phyloP scores from a whole-genome alignment of 2,888 invertebrate genomes.

The Archips crataeganus region DNA sequence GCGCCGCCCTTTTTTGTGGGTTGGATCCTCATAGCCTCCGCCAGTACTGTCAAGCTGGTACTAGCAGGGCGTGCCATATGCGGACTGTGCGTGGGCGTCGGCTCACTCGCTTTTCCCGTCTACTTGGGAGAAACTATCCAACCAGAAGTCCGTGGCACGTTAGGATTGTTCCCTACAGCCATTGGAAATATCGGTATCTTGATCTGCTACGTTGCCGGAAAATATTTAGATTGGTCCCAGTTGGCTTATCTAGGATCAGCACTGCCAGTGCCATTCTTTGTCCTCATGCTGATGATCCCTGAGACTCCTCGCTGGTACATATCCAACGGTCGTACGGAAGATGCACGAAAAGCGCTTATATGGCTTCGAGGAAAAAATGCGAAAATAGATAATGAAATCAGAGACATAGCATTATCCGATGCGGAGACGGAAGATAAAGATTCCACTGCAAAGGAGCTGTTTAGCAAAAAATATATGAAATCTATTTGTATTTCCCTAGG shows the following conservation, averaged over 20 bases:
- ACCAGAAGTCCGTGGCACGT: conserved; percentile 95
- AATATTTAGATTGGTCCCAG: conserved; percentile 92
- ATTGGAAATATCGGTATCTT: conserved; percentile 95
- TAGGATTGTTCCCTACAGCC: conserved; percentile 94
- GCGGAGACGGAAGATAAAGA: conserved; percentile 88
- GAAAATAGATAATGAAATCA: conserved; percentile 92
- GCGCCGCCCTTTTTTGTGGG: conserved; percentile 93
- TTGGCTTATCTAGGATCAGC: conserved; percentile 92
- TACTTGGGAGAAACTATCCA: conserved; percentile 97
- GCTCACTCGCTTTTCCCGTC: conserved; percentile 95
- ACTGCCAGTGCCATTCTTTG: conserved; percentile 91
- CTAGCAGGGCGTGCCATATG: conserved; percentile 92
- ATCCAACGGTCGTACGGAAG: conserved; percentile 90
- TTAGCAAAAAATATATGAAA: conserved; percentile 89
- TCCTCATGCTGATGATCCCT: conserved; percentile 94
- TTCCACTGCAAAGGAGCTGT: conserved; percentile 88
- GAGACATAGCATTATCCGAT: conserved; percentile 90
- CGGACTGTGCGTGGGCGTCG: conserved; percentile 95
- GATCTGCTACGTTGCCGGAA: conserved; percentile 92
- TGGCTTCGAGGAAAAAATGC: conserved; percentile 94
- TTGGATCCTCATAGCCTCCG: conserved; percentile 93
- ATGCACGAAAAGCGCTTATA: conserved; percentile 91
- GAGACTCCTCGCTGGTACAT: conserved; percentile 98
- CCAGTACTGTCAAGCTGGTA: conserved; percentile 89
- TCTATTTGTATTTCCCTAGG: conserved; percentile 94